Evolutionary conservation across 2,888 invertebrate genomes (phyloP), one percentile per base, ranked within the genome.

Genomic region (Crioceris asparagi): DNA sequence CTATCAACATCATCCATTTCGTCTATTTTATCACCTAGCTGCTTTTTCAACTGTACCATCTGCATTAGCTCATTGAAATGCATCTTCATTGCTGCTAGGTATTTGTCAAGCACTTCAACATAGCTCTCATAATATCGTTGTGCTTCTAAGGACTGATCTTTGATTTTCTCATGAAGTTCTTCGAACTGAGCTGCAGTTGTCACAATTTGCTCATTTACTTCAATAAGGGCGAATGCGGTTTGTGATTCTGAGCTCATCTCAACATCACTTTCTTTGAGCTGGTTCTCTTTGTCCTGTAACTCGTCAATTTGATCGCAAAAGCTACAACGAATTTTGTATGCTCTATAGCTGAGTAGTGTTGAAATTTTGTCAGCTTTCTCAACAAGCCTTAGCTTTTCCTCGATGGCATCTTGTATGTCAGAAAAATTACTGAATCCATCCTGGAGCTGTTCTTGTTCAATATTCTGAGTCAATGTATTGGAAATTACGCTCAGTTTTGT

Each of bases 361-460:
- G 55, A 49, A 8, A 57, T 47, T 7, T 54, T 44, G 19, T 59
- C 56, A 14, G 57, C 49, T 38, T 54, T 53, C 32, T 59, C 56
- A 3, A 56, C 37, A 11, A 52, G 41, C 5, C 39, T 38, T 2
- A 50, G 29, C 11, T 51, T 45, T 5, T 39, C 47, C 4, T 49
- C 41, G 16, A 53, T 39, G 26, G 39, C 44, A 6, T 37, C 27
- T 36, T 45, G 48, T 17, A 50, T 36, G 6, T 35, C 33, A 14
- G 43, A 38, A 17, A 52, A 21, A 11, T 52, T 45, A 12, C 48
- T 47, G 15, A 41, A n/a, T n/a, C n/a, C n/a, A n/a, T n/a, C n/a
- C n/a, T n/a, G n/a, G n/a, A n/a, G n/a, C n/a, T n/a, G n/a, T n/a
- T n/a, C n/a, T n/a, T n/a, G n/a, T n/a, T n/a, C n/a, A n/a, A n/a